Base-by-base conservation (phyloP, 2,797 vertebrate species). In the Chromobotia macracanthus region DNA sequence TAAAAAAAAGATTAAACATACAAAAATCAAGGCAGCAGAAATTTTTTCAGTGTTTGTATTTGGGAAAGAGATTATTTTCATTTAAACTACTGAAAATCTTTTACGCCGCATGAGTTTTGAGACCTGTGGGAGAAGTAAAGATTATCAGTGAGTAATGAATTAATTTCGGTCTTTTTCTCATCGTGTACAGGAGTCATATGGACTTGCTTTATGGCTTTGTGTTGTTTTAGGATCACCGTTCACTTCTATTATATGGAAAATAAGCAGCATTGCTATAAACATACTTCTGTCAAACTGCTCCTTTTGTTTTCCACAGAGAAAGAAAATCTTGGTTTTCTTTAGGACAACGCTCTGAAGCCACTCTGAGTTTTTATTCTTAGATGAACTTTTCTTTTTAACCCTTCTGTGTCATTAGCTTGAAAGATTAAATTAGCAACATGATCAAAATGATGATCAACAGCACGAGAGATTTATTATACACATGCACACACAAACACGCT, bases 401-500 rank as follows among this genome's bases (percentile, higher is more conserved):
- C 28, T 28, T 28, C 4, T 4, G 28, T n/a, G n/a, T n/a, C n/a
- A n/a, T n/a, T n/a, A 28, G 28, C 28, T 28, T 55, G 19, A 21
- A 23, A 25, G 55, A 56, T 51, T 9, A 19, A n/a, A 53, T 46
- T 18, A 53, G 50, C 16, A 18, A 23, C 1, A 1, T 10, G 21
- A 21, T 60, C 55, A 38, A 38, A 38, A 2, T 38, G 38, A 38
- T 5, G 1, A n/a, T 58, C 53, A 21, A 21, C 18, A 18, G 12
- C 44, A 46, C 0, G 5, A 35, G n/a, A 55, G 51, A 19, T 3
- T 31, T 46, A 23, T 28, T n/a, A 74, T 61, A 64, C 46, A 71
- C 71, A 60, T 60, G 53, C 46, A 50, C 58, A 66, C 35, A 79
- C 69, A 63, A 28, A 72, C 66, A 31, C 31, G 75, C 69, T 53